These are phyloP conservation scores for Meandrina meandrites DNA, from an alignment of 92 coral and sea anemone species.

Conservation along the genomic window DNA sequence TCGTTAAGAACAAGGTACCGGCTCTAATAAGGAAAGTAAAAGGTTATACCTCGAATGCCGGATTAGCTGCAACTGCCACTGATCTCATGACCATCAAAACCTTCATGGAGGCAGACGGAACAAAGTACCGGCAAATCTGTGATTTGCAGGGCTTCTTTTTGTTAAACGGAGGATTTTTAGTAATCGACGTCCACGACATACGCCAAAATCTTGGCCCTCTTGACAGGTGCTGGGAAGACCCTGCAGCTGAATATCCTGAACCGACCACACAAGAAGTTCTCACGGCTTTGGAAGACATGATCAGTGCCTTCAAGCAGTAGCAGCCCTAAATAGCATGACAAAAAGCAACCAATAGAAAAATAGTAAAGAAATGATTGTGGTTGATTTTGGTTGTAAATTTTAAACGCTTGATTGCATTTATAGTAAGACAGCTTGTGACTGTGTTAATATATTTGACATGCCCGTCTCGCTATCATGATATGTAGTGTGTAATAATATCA, in stretches of 20 bases:
- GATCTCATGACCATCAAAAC: conserved; percentile 32
- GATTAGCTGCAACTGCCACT: neutral
- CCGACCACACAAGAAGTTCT: conserved; percentile 48
- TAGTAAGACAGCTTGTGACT: neutral
- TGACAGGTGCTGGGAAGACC: conserved; percentile 13
- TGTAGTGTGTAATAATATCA: too few species aligned
- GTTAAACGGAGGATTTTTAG: conserved; percentile 37
- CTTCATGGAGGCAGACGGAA: conserved; percentile 24
- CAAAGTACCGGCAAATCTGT: conserved; percentile 48
- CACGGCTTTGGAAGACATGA: conserved; percentile 43
- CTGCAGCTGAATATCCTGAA: conserved; percentile 9
- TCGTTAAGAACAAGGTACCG: neutral
- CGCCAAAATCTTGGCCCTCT: neutral
- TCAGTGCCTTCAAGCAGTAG: neutral
- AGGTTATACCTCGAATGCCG: neutral
- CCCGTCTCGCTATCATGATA: too few species aligned
- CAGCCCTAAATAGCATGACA: neutral
- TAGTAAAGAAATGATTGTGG: too few species aligned
- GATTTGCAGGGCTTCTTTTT: conserved; percentile 54
- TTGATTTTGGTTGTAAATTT: too few species aligned
- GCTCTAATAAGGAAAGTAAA: conserved; percentile 16
- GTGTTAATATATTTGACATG: too few species aligned
- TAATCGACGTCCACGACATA: conserved; percentile 29
- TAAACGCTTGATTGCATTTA: neutral
- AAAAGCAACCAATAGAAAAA: too few species aligned